Evolutionary conservation across 2,113 vertebrate genomes (phyloP), one percentile per base, ranked within the genome.

Genomic region (Ciconia maguari): DNA sequence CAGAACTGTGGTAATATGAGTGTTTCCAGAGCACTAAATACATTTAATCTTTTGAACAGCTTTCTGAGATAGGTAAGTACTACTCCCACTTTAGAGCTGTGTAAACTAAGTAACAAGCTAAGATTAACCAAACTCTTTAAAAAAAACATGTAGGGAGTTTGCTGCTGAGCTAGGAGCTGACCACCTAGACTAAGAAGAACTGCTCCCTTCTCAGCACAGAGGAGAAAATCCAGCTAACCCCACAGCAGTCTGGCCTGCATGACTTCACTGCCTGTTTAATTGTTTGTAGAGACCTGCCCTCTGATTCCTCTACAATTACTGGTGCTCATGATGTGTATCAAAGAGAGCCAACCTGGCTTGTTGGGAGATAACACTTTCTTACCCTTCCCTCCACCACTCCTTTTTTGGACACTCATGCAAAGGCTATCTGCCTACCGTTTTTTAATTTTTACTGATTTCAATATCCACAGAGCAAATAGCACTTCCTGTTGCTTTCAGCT

Each of bases 401-500:
- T 79, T 71, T 66, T 89, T 62, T 57, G 17, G 72, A 85, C 10
- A 48, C 13, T 64, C 27, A 36, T n/a, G 38, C 16, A 82, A 69
- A 82, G 36, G 24, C 26, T 48, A 54, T 12, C 10, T 87, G 38
- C 34, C 24, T 60, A 21, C 7, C 69, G 18, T 0, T 34, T 77
- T 72, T 87, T 44, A 55, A 60, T 71, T 87, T 75, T 80, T 51
- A 84, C 84, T 84, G n/a, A 55, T 92, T 92, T 78, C 86, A 83
- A 24, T 75, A 89, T 18, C 55, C 60, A 61, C 44, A 82, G 77
- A 69, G 51, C 25, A 95, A 92, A 92, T 36, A 83, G 14, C 16
- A 81, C 15, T 91, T 91, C 74, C 42, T 87, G 60, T 84, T 94
- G 58, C 69, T 89, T 90, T 96, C 51, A 71, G 64, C 77, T 81